Base-by-base conservation (phyloP, 2,797 vertebrate species). In the Centroberyx gerrardi region DNA sequence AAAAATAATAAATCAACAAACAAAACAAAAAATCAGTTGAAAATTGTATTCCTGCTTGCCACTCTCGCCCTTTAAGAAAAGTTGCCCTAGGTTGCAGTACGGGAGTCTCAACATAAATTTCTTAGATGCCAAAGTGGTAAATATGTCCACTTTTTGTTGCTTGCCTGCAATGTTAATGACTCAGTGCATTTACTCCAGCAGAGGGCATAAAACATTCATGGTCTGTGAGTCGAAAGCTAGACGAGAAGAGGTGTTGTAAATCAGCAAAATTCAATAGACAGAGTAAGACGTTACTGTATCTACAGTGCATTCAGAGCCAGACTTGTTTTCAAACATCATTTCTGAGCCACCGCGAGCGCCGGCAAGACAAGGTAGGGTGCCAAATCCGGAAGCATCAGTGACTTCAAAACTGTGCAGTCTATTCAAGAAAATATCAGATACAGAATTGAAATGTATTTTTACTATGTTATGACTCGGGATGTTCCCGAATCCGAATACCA, bases 131-230 rank as follows among this genome's bases (percentile, higher is more conserved):
- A 63, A 60, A 72, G 36, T 52, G 55, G 38, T 73, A 63, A 81
- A 61, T 74, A 17, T 46, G 15, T 62, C 60, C 18, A 27, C 33
- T 44, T 31, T 70, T 36, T 72, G n/a, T 28, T 60, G 29, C 33
- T 64, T n/a, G 60, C 73, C 72, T 82, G 60, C 72, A 81, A 59
- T 87, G 76, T 70, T 86, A 86, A 90, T 87, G 67, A 81, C 75
- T 80, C 48, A 69, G 52, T 78, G 68, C 80, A 76, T 85, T 90
- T 83, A 87, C 73, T 58, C 42, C 51, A 74, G 59, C 58, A 51
- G 64, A 79, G 65, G 65, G 51, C 55, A 82, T 91, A 66, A 91
- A 92, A 84, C 84, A 90, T 91, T 88, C 49, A 90, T 87, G 18
- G 62, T 66, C 10, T 53, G 62, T 33, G 56, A 80, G 78, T 53